Conservation (phyloP, 2,113 vertebrate genomes). For the Strix uralensis region DNA sequence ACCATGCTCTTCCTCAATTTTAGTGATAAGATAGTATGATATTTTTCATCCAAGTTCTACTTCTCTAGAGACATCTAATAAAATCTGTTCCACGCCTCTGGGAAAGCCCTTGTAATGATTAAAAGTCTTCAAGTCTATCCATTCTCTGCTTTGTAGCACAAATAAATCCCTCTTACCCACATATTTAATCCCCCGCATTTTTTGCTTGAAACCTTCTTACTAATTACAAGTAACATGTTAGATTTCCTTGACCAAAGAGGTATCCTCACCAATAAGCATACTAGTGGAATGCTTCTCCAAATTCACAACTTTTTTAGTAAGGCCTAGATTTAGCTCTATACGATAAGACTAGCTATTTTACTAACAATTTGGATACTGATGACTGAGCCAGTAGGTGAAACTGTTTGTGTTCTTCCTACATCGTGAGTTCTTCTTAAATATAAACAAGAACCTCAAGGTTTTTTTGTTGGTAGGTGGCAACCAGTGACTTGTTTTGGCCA, state of each 20-base stretch:
- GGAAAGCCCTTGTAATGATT: not conserved
- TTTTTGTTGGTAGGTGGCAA: not conserved
- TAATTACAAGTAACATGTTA: not conserved
- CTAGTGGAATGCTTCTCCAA: not conserved
- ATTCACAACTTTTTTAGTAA: not conserved
- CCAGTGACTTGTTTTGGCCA: too few species aligned
- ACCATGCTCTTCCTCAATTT: not conserved
- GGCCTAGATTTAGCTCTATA: not conserved
- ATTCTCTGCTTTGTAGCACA: not conserved
- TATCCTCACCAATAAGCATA: not conserved
- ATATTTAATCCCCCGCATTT: not conserved
- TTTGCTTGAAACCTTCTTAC: not conserved
- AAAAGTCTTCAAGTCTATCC: not conserved
- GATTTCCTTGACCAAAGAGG: not conserved
- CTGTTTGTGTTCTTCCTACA: not conserved
- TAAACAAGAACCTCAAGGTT: not conserved
- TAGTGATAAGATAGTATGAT: not conserved
- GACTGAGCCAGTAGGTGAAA: not conserved
- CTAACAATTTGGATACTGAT: not conserved
- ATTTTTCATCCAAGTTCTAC: not conserved
- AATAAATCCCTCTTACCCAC: not conserved
- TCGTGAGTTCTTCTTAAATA: not conserved
- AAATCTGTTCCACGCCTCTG: not conserved
- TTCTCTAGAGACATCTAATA: not conserved
- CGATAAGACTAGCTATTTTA: not conserved